Evolutionary conservation across 2,888 invertebrate genomes (phyloP).

Genomic region (Microplitis manilae): DNA sequence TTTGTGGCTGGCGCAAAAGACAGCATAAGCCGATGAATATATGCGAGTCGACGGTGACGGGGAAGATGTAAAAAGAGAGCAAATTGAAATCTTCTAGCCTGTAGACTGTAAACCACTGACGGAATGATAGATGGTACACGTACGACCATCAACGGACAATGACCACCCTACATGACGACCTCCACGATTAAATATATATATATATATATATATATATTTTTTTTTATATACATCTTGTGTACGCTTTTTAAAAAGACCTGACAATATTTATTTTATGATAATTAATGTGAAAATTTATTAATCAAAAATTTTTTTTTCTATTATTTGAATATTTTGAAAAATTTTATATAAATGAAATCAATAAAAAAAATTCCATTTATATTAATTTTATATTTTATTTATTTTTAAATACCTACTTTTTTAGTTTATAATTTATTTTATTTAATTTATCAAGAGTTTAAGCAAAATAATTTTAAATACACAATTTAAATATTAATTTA

Average conservation of each 20-base stretch:
- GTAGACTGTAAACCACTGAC: constrained; percentile 51
- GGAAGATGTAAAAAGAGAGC: constrained; percentile 64
- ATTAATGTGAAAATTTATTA: neutral
- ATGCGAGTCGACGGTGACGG: constrained; percentile 16
- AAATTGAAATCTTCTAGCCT: constrained; percentile 69
- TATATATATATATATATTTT: neutral
- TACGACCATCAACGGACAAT: constrained; percentile 32
- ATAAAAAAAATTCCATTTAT: neutral
- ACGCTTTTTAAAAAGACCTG: neutral
- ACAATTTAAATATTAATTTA: neutral
- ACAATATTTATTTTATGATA: neutral
- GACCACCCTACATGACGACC: constrained; percentile 29
- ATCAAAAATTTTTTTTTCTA: neutral
- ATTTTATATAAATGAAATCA: neutral
- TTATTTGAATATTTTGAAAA: neutral
- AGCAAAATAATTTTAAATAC: neutral
- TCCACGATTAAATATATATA: constrained; percentile 16
- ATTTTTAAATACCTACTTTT: neutral
- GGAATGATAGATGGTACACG: constrained; percentile 66
- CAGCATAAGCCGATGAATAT: constrained; percentile 5
- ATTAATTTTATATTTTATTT: no score
- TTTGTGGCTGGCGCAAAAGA: constrained; percentile 58
- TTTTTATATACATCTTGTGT: neutral
- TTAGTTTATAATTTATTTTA: neutral
- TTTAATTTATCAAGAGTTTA: neutral